These are phyloP conservation scores for Corvus cornix DNA, from an alignment of 2,113 vertebrate species.

Conservation along the genomic window DNA sequence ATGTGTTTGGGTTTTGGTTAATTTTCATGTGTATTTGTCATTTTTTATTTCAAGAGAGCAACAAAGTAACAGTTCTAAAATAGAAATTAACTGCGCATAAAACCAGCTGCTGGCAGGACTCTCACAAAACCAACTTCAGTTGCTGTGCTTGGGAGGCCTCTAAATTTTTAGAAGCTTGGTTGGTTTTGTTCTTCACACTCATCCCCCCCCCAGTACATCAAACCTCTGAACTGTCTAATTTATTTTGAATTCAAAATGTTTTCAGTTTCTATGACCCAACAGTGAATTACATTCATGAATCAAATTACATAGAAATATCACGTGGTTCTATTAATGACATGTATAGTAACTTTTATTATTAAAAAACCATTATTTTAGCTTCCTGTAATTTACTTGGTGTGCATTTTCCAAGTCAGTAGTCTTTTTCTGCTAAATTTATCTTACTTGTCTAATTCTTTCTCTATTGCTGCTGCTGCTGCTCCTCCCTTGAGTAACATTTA, in stretches of 20 bases:
- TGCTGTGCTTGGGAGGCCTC: not conserved
- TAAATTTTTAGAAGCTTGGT: not conserved
- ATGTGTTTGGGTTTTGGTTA: not conserved
- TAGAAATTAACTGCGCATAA: not conserved
- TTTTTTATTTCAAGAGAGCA: not conserved
- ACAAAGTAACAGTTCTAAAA: not conserved
- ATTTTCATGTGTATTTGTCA: not conserved
- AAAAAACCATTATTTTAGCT: not conserved
- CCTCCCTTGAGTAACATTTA: not conserved
- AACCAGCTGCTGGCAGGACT: not conserved
- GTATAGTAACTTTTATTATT: not conserved
- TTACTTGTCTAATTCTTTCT: not conserved
- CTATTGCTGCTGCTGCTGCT: not conserved
- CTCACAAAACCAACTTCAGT: not conserved
- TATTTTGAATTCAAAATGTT: not conserved
- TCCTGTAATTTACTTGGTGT: not conserved
- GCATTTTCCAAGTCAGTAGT: not conserved
- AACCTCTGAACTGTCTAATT: not conserved
- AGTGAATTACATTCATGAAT: not conserved
- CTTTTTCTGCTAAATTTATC: not conserved
- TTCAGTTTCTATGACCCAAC: not conserved
- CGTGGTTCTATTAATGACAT: not conserved
- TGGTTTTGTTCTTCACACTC: not conserved
- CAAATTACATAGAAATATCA: not conserved
- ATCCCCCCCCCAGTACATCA: not conserved